A percentile compares a stretch with the other conserved stretches of the same genome.
Evolutionary conservation across 64 coral and sea anemone genomes (phyloP).

Genomic region (Exaiptasia diaphana): DNA sequence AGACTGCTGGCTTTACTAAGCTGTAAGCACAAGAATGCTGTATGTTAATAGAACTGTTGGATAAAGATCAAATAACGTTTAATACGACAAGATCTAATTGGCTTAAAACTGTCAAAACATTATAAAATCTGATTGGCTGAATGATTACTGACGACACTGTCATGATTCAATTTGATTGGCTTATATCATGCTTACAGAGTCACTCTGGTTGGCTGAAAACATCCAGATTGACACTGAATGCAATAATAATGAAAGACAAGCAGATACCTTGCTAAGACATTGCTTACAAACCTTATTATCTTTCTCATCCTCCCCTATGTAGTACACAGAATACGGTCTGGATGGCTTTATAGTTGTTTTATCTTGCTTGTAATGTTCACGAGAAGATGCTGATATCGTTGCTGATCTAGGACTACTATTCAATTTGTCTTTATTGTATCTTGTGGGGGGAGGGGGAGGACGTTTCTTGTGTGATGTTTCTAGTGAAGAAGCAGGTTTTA

Average conservation of each 20-base stretch:
- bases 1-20: not conserved
- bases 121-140: too few species aligned
- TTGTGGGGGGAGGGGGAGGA: not conserved
- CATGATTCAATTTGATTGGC: too few species aligned
- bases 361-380: not conserved
- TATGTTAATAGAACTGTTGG: too few species aligned
- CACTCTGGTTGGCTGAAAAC: not conserved
- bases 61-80: too few species aligned
- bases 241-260: not conserved
- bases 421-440: not conserved
- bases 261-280: not conserved
- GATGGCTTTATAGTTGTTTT: not conserved
- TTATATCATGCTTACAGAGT: too few species aligned
- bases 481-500: not conserved
- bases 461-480: conserved; percentile 3
- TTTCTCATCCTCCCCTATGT: not conserved
- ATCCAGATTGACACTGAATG: not conserved
- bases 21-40: too few species aligned
- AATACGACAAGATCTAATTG: too few species aligned
- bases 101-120: too few species aligned
- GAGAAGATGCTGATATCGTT: not conserved
- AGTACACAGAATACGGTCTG: conserved; percentile 6
- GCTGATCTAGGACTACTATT: not conserved
- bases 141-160: too few species aligned
- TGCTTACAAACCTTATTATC: not conserved